Evolutionary conservation across 2,888 invertebrate genomes (phyloP).

Genomic region (Salticus scenicus): DNA sequence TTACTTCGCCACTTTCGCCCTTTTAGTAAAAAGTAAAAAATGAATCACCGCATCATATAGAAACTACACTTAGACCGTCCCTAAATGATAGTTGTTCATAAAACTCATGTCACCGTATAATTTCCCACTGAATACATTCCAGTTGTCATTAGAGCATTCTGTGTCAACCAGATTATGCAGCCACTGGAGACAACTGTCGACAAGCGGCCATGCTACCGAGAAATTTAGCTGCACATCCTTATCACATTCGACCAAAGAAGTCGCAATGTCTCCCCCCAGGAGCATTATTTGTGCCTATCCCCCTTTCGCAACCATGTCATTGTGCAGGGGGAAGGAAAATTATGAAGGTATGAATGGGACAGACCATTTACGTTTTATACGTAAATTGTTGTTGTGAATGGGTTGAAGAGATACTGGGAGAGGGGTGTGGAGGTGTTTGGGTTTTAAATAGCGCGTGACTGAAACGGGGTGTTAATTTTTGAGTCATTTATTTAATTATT

Average conservation of each 20-base stretch:
- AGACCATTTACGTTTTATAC: neutral
- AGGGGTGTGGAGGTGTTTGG: neutral
- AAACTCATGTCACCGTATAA: constrained; percentile 12
- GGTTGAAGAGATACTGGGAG: neutral
- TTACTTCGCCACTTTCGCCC: neutral
- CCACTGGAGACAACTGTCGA: neutral
- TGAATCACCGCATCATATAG: neutral
- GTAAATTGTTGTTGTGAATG: constrained; percentile 6
- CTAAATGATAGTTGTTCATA: neutral
- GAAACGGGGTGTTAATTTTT: constrained; percentile 9
- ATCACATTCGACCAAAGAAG: constrained; percentile 4
- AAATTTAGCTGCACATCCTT: neutral
- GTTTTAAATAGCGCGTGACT: constrained; percentile 16
- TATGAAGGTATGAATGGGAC: constrained; percentile 15
- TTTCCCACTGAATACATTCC: constrained; percentile 11
- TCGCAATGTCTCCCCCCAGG: constrained; percentile 3
- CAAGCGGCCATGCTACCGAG: neutral
- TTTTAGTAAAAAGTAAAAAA: neutral
- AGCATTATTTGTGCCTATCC: constrained; percentile 4
- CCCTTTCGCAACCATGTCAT: neutral
- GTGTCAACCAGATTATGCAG: constrained; percentile 16
- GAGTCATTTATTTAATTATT: constrained; percentile 12
- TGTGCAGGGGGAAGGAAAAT: neutral
- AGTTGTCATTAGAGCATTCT: constrained; percentile 12
- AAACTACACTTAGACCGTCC: neutral